phyloP scores from a whole-genome alignment of 2,888 invertebrate species.

The Sinotaia quadrata region DNA sequence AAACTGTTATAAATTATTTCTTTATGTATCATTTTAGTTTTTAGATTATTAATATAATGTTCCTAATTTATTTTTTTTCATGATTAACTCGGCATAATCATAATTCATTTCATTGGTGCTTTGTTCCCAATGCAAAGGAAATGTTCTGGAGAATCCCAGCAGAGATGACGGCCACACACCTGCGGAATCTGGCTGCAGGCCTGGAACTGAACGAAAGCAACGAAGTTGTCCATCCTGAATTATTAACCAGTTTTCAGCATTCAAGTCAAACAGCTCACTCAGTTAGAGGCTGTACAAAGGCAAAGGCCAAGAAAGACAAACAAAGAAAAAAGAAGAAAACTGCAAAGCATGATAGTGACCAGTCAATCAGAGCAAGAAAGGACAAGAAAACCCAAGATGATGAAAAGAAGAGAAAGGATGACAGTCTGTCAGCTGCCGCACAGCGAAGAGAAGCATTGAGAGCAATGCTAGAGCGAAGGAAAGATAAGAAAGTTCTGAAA shows the following conservation, averaged over 20 bases:
- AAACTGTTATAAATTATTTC: not conserved
- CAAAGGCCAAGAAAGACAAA: conserved; percentile 8
- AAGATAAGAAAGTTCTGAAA: conserved; percentile 18
- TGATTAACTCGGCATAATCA: not conserved
- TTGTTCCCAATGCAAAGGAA: conserved; percentile 76
- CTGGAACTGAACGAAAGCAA: conserved; percentile 73
- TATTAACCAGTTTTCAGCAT: conserved; percentile 10
- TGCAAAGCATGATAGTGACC: conserved; percentile 26
- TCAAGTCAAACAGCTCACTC: too few relatives aligned
- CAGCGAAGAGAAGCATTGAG: conserved; percentile 31
- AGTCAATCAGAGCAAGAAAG: too few relatives aligned
- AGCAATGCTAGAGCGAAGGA: conserved; percentile 38
- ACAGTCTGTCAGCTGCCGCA: conserved; percentile 5
- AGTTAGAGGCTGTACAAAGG: too few relatives aligned
- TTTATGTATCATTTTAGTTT: not conserved
- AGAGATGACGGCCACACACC: conserved; percentile 75
- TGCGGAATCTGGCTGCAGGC: conserved; percentile 79
- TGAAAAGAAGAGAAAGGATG: conserved; percentile 39
- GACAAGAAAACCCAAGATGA: conserved; percentile 22
- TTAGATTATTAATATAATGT: not conserved
- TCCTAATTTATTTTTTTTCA: not conserved
- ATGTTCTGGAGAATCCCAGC: conserved; percentile 89
- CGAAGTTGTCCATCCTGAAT: conserved; percentile 28
- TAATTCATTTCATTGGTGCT: not conserved
- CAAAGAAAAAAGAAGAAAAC: conserved; percentile 29